Evolutionary conservation across 1,140 invertebrate genomes (phyloP).

Genomic region (Diabrotica virgifera): DNA sequence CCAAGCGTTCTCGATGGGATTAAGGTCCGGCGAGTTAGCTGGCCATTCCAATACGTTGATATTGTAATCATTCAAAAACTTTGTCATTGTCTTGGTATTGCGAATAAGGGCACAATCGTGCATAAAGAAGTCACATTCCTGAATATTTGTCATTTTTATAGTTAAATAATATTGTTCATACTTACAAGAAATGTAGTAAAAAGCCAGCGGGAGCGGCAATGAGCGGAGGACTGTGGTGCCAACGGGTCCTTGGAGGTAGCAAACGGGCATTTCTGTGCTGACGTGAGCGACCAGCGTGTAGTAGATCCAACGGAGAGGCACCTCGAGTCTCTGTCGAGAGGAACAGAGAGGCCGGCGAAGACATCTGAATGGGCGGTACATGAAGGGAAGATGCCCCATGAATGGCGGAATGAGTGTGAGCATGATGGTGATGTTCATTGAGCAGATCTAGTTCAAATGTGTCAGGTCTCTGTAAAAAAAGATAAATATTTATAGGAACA

Average conservation of each 20-base stretch:
- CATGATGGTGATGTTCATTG: constrained; percentile 35
- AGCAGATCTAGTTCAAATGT: constrained; percentile 45
- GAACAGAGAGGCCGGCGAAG: constrained; percentile 54
- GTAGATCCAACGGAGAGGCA: constrained; percentile 46
- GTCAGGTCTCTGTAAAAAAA: constrained; percentile 35
- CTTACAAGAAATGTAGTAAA: constrained; percentile 79
- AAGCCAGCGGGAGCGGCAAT: constrained; percentile 62
- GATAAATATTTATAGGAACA: no score
- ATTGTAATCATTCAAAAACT: no score
- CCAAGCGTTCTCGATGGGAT: no score
- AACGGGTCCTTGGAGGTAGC: constrained; percentile 53
- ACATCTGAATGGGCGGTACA: constrained; percentile 46
- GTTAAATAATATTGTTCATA: constrained; percentile 16
- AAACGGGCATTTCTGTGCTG: constrained; percentile 42
- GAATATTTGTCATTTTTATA: no score
- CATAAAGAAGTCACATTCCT: no score
- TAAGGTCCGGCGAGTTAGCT: no score
- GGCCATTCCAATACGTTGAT: no score
- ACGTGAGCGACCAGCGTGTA: constrained; percentile 46
- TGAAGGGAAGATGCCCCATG: constrained; percentile 49
- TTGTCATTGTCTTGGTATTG: no score
- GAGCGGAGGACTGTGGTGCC: constrained; percentile 55
- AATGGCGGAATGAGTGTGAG: constrained; percentile 37
- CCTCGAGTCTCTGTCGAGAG: constrained; percentile 52
- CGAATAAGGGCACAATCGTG: no score